A percentile compares a stretch with the other conserved stretches of the same genome.
These are phyloP conservation scores for Heteronetta atricapilla DNA, from an alignment of 2,113 vertebrate genomes.

Conservation along the genomic window DNA sequence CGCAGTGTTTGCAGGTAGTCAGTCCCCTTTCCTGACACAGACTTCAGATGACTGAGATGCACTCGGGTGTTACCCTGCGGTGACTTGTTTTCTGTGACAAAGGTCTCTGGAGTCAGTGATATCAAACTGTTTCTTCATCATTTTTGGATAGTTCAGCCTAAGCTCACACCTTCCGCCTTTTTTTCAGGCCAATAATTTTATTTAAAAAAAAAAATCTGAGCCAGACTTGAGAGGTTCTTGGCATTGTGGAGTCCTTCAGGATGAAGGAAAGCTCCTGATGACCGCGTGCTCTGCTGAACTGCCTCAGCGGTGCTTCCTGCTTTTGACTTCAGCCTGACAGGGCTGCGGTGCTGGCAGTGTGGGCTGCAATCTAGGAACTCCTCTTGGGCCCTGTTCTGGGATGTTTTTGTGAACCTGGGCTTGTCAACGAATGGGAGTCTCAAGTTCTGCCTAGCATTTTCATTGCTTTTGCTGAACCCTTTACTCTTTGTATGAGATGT, in stretches of 20 bases:
- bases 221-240: background rate
- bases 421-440: background rate
- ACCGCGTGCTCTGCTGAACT: background rate
- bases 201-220: background rate
- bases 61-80: background rate
- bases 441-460: background rate
- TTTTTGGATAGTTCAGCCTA: background rate
- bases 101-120: constrained; percentile 38
- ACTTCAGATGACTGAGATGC: background rate
- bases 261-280: background rate
- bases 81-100: background rate
- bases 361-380: background rate
- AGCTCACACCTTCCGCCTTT: background rate
- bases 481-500: background rate
- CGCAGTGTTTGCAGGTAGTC: background rate
- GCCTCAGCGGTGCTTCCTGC: background rate
- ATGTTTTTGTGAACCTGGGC: background rate
- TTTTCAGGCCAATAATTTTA: background rate
- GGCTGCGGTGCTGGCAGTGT: background rate
- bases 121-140: background rate
- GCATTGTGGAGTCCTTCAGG: background rate
- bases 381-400: background rate
- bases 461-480: background rate
- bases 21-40: background rate
- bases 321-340: background rate